Evolutionary conservation across 1,140 invertebrate species (phyloP).

Genomic region (Hyphantria cunea): DNA sequence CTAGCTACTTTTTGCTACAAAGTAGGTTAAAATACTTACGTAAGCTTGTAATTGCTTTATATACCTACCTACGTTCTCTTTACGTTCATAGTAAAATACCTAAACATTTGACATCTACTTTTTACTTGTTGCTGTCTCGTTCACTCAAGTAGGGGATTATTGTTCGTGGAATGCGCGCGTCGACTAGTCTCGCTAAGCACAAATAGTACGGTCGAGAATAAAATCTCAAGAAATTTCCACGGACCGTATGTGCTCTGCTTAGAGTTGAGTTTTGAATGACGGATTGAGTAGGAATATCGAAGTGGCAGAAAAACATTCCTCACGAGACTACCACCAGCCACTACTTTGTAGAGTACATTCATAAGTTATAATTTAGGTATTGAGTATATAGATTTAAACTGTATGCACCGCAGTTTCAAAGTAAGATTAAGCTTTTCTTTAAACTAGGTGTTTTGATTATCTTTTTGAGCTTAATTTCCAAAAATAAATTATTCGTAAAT

Average conservation of each 20-base stretch:
- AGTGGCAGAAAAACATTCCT: conserved; percentile 34
- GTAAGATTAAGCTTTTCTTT: no score
- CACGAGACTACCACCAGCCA: conserved; percentile 71
- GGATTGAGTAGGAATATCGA: conserved; percentile 21
- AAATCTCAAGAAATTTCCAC: conserved; percentile 17
- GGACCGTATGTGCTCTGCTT: conserved; percentile 24
- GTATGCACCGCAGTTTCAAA: not conserved
- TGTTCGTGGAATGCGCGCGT: conserved; percentile 79
- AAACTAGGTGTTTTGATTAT: no score
- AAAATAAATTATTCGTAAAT: conserved; percentile 50
- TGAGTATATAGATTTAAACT: conserved; percentile 19
- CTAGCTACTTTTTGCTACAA: conserved; percentile 37
- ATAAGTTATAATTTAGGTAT: conserved; percentile 66
- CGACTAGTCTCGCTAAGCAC: conserved; percentile 69
- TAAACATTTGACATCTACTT: conserved; percentile 81
- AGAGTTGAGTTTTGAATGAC: conserved; percentile 50
- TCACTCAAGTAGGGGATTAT: conserved; percentile 71
- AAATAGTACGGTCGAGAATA: conserved; percentile 50
- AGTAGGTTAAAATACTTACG: conserved; percentile 78
- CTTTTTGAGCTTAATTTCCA: no score
- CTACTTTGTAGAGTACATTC: conserved; percentile 77
- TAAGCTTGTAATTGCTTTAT: conserved; percentile 78
- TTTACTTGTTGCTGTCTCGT: conserved; percentile 71
- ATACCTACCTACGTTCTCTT: conserved; percentile 77
- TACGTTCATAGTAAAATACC: conserved; percentile 79